Conservation (phyloP, 1,140 invertebrate genomes). For the Dysdera silvatica region DNA sequence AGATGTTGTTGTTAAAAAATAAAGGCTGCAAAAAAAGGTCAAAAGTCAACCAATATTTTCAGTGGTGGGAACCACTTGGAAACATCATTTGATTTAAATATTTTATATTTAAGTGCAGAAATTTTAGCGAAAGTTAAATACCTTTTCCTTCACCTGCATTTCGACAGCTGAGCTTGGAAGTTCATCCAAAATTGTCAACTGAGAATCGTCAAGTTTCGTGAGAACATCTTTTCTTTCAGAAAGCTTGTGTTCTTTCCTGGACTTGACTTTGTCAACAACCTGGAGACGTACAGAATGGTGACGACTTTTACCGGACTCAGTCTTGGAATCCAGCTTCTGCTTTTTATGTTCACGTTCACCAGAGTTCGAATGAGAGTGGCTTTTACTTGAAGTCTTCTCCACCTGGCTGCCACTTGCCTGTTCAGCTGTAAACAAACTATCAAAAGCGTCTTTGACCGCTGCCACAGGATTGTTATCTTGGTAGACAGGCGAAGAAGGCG, state of each 20-base stretch:
- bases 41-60: no score
- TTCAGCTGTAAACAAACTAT: constrained; percentile 14
- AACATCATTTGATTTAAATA: no score
- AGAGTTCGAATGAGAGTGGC: not conserved
- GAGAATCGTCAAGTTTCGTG: constrained; percentile 18
- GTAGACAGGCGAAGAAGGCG: constrained; percentile 10
- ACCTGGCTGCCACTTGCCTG: not conserved
- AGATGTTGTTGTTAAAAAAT: no score
- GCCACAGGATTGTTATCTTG: constrained; percentile 29
- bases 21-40: no score
- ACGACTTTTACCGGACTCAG: constrained; percentile 1
- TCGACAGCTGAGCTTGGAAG: constrained; percentile 87
- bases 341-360: constrained; percentile 8
- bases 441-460: constrained; percentile 27
- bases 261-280: constrained; percentile 15
- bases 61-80: no score
- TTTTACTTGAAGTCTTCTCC: constrained; percentile 19
- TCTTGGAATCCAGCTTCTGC: constrained; percentile 16
- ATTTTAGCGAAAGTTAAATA: constrained; percentile 44
- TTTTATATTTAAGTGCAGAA: not conserved
- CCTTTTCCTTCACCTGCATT: constrained; percentile 93
- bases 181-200: constrained; percentile 54
- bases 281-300: constrained; percentile 20
- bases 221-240: constrained; percentile 7
- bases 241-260: constrained; percentile 14